Percentiles rank a stretch among this genome's conserved stretches.
Conservation (phyloP, 2,797 vertebrate species). For the Acipenser oxyrinchus region DNA sequence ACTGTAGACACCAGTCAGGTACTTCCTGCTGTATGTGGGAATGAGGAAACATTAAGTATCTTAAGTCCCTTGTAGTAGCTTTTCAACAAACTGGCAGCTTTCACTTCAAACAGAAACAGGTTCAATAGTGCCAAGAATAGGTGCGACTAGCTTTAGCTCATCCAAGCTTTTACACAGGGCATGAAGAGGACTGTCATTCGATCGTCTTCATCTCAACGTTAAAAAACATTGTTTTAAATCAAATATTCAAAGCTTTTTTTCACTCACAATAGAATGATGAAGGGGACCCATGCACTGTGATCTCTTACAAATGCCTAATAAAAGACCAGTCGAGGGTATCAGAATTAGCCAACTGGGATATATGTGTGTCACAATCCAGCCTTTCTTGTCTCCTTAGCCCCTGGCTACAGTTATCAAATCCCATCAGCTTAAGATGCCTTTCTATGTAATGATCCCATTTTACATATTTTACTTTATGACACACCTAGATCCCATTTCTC, state of each 20-base stretch:
- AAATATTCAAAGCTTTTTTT: neutral
- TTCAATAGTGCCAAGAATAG: neutral
- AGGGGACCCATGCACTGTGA: slow-evolving; percentile 41
- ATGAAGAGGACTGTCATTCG: slow-evolving; percentile 32
- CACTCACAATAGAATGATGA: slow-evolving; percentile 31
- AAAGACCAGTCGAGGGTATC: slow-evolving; percentile 44
- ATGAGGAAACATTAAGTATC: no score
- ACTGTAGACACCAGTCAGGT: no score
- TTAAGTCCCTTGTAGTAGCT: no score
- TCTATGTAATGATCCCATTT: slow-evolving; percentile 52
- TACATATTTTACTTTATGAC: slow-evolving; percentile 47
- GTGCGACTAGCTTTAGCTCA: neutral
- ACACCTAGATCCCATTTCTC: slow-evolving; percentile 55
- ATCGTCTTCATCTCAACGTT: slow-evolving; percentile 50
- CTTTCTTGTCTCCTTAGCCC: slow-evolving; percentile 30
- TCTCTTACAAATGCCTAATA: slow-evolving; percentile 52
- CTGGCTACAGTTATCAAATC: slow-evolving; percentile 46
- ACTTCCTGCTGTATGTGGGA: no score
- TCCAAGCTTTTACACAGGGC: slow-evolving; percentile 29
- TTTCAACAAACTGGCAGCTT: no score
- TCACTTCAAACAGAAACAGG: slow-evolving; percentile 4
- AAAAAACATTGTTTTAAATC: slow-evolving; percentile 22
- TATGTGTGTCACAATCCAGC: slow-evolving; percentile 64
- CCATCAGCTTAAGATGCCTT: slow-evolving; percentile 52
- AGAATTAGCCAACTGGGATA: slow-evolving; percentile 47